These are phyloP conservation scores for Trichopoda pennipes DNA, from an alignment of 2,888 invertebrate genomes.

Conservation along the genomic window DNA sequence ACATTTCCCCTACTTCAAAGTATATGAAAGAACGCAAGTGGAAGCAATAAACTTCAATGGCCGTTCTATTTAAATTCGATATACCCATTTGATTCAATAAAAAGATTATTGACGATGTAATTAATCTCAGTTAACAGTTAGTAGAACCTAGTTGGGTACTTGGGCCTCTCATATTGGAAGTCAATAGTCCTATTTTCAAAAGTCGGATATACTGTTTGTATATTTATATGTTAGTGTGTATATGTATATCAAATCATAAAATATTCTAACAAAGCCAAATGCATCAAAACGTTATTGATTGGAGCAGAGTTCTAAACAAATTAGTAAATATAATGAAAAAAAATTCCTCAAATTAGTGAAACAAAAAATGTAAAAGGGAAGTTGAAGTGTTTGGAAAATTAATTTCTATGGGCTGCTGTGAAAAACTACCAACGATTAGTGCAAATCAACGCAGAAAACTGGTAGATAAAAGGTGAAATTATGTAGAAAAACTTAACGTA, in stretches of 20 bases:
- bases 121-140: too few relatives aligned
- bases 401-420: constrained; percentile 69
- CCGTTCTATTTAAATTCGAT: too few relatives aligned
- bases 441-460: constrained; percentile 71
- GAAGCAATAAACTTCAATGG: too few relatives aligned
- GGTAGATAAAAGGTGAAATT: constrained; percentile 75
- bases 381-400: constrained; percentile 47
- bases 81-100: too few relatives aligned
- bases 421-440: constrained; percentile 73
- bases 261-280: neutral
- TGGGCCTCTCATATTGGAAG: too few relatives aligned
- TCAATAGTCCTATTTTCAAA: too few relatives aligned
- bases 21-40: too few relatives aligned
- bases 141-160: too few relatives aligned
- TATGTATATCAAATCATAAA: neutral
- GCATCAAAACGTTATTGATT: neutral
- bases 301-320: neutral
- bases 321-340: constrained; percentile 19
- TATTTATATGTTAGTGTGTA: too few relatives aligned
- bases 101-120: too few relatives aligned
- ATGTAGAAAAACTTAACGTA: constrained; percentile 62
- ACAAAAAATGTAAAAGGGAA: neutral
- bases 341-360: constrained; percentile 10
- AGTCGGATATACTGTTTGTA: too few relatives aligned
- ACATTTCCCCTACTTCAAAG: too few relatives aligned